A percentile compares a stretch with the other conserved stretches of the same genome.
Conservation (phyloP, 2,113 vertebrate species). For the Herpailurus yagouaroundi region DNA sequence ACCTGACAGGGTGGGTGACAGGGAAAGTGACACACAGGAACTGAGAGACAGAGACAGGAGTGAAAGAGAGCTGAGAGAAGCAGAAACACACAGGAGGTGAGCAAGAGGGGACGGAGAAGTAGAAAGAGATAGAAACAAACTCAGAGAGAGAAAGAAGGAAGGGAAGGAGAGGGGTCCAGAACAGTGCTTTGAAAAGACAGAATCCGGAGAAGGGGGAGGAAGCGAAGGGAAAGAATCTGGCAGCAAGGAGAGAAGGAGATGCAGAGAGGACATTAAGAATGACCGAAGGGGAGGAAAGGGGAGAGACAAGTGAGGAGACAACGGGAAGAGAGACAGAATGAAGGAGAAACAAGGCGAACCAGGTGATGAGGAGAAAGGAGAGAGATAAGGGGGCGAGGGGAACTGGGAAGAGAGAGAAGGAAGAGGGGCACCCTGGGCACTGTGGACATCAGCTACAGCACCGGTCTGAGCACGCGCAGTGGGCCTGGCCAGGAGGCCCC, state of each 20-base stretch:
- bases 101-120: rapidly evolving
- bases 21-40: not conserved
- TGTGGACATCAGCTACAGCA: not conserved
- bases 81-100: too few species aligned
- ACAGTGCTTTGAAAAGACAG: not conserved
- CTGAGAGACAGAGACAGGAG: not conserved
- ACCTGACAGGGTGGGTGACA: too few species aligned
- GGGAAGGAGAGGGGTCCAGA: not conserved
- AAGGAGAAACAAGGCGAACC: not conserved
- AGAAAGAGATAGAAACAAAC: not conserved
- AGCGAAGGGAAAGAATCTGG: not conserved
- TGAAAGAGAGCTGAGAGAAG: rapidly evolving
- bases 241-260: rapidly evolving
- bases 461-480: not conserved
- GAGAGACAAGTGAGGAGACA: not conserved
- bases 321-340: rapidly evolving
- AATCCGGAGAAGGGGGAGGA: not conserved
- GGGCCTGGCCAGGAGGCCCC: conserved; percentile 79
- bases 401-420: rapidly evolving
- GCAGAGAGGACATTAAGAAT: not conserved
- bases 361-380: rapidly evolving
- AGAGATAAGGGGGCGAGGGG: not conserved
- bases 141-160: not conserved
- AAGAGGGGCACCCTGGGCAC: rapidly evolving
- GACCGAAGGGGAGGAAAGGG: not conserved